Evolutionary conservation across 2,888 invertebrate species (phyloP).

Genomic region (Caenorhabditis sp.): DNA sequence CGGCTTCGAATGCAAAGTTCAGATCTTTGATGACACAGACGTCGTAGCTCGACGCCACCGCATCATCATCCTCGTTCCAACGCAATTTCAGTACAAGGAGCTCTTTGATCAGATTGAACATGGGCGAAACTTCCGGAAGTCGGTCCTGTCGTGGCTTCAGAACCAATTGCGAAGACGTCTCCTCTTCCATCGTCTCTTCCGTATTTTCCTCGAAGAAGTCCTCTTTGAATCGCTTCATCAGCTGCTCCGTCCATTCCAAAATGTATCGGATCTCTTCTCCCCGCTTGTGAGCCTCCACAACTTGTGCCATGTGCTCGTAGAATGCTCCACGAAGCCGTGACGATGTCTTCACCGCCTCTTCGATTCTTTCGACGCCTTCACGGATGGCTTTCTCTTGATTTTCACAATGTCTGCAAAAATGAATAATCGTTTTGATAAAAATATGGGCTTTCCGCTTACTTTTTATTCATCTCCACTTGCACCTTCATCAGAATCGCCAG

Average conservation of each 20-base stretch:
- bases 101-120: constrained; percentile 52
- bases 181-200: neutral
- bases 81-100: constrained; percentile 46
- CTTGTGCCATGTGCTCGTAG: constrained; percentile 27
- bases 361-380: constrained; percentile 16
- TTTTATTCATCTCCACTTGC: constrained; percentile 46
- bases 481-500: constrained; percentile 61
- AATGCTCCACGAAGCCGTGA: constrained; percentile 36
- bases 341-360: constrained; percentile 28
- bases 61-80: constrained; percentile 59
- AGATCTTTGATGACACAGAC: constrained; percentile 18
- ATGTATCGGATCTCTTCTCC: constrained; percentile 47
- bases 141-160: constrained; percentile 1
- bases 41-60: constrained; percentile 23
- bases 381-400: constrained; percentile 22
- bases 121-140: constrained; percentile 29
- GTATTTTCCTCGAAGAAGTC: constrained; percentile 30
- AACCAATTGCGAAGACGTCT: neutral
- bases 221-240: constrained; percentile 26
- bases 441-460: neutral
- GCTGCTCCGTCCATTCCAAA: constrained; percentile 13
- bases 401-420: constrained; percentile 32
- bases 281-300: constrained; percentile 18
- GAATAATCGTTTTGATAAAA: neutral
- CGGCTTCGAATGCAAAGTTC: constrained; percentile 35